These are phyloP conservation scores for Calameuta pallipes DNA, from an alignment of 2,888 invertebrate genomes.

Conservation along the genomic window DNA sequence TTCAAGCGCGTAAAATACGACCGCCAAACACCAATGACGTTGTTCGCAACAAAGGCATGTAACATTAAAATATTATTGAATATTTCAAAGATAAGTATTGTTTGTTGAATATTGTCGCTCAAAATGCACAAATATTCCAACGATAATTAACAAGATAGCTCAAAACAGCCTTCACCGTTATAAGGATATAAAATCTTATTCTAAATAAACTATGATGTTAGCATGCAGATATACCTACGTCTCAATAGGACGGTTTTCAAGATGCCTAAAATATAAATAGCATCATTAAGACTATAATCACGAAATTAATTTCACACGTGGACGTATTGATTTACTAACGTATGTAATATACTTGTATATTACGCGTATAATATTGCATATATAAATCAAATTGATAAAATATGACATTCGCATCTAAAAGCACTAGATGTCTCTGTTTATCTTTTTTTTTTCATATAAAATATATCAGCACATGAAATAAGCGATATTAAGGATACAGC, in stretches of 20 bases:
- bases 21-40: neutral
- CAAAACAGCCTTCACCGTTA: no score
- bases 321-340: no score
- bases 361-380: no score
- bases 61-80: neutral
- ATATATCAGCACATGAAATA: neutral
- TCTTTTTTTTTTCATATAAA: neutral
- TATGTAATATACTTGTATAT: no score
- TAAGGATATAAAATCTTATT: no score
- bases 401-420: no score
- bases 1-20: neutral
- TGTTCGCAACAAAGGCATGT: neutral
- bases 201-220: no score
- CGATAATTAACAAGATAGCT: no score
- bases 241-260: neutral
- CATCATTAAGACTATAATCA: neutral
- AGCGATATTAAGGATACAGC: neutral
- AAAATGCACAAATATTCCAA: no score
- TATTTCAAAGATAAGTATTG: neutral
- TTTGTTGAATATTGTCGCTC: neutral
- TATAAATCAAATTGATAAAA: no score
- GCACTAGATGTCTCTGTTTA: neutral
- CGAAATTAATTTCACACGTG: no score
- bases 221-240: no score
- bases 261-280: neutral